Percentiles rank a stretch among this genome's conserved stretches.
These are phyloP conservation scores for Hydrochoerus hydrochaeris DNA, from an alignment of 2,113 vertebrate species.

Conservation along the genomic window DNA sequence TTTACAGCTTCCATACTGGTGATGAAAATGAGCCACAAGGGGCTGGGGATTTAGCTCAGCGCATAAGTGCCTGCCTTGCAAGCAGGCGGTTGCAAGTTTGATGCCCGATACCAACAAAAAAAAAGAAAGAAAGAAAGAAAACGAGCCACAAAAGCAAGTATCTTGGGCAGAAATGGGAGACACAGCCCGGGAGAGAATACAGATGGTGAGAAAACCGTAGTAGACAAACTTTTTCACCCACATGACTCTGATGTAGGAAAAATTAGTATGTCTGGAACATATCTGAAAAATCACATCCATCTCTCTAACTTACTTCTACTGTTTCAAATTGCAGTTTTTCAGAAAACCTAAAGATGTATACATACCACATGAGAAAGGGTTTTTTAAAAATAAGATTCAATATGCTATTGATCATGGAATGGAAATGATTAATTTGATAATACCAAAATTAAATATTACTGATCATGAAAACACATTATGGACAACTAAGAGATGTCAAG, in stretches of 20 bases:
- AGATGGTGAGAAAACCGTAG: background rate
- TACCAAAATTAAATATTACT: slow-evolving; percentile 17
- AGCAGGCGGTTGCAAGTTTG: too few relatives aligned
- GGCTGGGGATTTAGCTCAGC: too few relatives aligned
- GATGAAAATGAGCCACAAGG: background rate
- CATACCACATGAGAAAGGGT: background rate
- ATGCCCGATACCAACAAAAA: too few relatives aligned
- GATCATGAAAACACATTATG: background rate
- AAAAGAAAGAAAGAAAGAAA: too few relatives aligned
- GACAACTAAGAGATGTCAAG: background rate
- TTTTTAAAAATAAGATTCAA: background rate
- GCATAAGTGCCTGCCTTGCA: too few relatives aligned
- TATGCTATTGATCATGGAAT: background rate
- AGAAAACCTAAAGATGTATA: background rate
- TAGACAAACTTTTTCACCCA: background rate
- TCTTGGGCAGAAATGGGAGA: background rate
- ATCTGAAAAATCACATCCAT: background rate
- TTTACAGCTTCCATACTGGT: background rate
- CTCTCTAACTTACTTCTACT: background rate
- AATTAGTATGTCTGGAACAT: background rate
- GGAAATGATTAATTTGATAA: background rate
- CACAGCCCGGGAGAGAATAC: background rate
- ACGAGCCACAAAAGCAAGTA: background rate
- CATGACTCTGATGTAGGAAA: background rate
- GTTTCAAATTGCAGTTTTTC: slow-evolving; percentile 42